These are phyloP conservation scores for Spinibarbus caldwelli DNA, from an alignment of 2,797 vertebrate species.

Conservation along the genomic window DNA sequence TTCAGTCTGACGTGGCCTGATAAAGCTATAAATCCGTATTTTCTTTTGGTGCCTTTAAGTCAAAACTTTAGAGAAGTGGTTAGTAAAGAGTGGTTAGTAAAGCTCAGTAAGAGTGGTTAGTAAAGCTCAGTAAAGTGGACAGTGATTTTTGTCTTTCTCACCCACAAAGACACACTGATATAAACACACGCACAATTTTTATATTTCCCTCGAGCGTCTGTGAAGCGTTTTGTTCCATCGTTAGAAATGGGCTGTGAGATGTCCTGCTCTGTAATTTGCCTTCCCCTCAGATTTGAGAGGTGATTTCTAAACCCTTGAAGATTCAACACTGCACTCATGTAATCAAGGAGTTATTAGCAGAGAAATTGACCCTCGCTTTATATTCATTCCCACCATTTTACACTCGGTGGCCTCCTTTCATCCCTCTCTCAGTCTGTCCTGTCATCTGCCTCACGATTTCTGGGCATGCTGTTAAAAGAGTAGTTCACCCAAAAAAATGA, in stretches of 20 bases:
- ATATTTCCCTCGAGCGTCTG: background rate
- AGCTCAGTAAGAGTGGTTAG: constrained; percentile 17
- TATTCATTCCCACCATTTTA: constrained; percentile 37
- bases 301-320: constrained; percentile 52
- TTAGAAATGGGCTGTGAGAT: constrained; percentile 39
- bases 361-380: constrained; percentile 18
- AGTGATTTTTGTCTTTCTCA: constrained; percentile 15
- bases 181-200: background rate
- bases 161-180: constrained; percentile 8
- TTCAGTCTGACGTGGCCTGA: background rate
- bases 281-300: constrained; percentile 46
- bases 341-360: constrained; percentile 47
- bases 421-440: constrained; percentile 6
- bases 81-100: constrained; percentile 22
- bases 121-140: constrained; percentile 8
- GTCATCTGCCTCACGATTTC: background rate
- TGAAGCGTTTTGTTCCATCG: background rate
- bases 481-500: background rate
- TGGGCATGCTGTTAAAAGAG: background rate
- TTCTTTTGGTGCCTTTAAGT: constrained; percentile 6
- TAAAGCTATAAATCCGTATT: constrained; percentile 5
- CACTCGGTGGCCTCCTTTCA: constrained; percentile 5
- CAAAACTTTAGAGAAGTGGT: constrained; percentile 23
- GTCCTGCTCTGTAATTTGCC: constrained; percentile 52
- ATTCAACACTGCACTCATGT: constrained; percentile 28